These are phyloP conservation scores for Trachemys scripta DNA, from an alignment of 2,113 vertebrate genomes.

Conservation along the genomic window DNA sequence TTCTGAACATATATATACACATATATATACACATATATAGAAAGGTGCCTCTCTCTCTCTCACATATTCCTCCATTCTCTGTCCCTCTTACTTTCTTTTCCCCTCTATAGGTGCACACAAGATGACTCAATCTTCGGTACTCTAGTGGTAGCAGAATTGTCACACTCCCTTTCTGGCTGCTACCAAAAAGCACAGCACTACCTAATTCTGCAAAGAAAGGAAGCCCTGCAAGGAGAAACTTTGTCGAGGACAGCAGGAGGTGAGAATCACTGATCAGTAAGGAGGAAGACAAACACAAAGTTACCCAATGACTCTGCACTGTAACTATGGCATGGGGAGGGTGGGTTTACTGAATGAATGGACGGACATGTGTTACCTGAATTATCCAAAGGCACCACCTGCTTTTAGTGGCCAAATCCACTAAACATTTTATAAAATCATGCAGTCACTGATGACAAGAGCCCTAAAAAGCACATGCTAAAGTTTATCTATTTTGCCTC, in stretches of 20 bases:
- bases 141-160: neutral
- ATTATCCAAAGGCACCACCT: neutral
- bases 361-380: neutral
- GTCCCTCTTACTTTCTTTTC: neutral
- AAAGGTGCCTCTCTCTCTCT: too few relatives aligned
- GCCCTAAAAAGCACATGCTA: neutral
- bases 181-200: neutral
- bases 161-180: neutral
- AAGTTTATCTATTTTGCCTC: neutral
- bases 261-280: neutral
- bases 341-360: neutral
- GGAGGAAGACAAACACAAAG: neutral
- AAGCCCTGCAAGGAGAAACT: neutral
- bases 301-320: neutral
- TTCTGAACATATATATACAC: too few relatives aligned
- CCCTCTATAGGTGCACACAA: neutral
- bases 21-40: too few relatives aligned
- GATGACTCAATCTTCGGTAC: neutral
- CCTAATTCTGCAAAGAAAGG: neutral
- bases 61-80: neutral
- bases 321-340: neutral
- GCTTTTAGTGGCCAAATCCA: neutral
- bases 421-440: neutral
- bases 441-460: neutral
- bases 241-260: accelerated